phyloP scores from a whole-genome alignment of 2,888 invertebrate genomes.

The Drosophila histrio region DNA sequence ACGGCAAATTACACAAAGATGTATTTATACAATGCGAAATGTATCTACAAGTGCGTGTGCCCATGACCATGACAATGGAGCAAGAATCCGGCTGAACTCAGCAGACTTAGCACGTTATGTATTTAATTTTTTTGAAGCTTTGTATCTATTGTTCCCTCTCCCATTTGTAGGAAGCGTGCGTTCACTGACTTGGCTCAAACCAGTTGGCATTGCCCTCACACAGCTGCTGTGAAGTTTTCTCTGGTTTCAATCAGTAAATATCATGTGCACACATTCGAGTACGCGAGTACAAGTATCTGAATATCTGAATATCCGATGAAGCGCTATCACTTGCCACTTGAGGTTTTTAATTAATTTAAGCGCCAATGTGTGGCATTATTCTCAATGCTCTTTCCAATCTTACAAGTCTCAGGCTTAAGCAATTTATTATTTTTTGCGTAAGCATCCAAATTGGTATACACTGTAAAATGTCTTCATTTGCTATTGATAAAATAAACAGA shows the following conservation, averaged over 20 bases:
- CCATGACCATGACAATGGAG: constrained; percentile 50
- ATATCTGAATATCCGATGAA: constrained; percentile 15
- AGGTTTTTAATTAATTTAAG: constrained; percentile 46
- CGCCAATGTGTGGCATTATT: constrained; percentile 18
- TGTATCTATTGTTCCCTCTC: constrained; percentile 4
- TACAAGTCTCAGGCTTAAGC: background rate
- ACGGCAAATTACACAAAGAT: constrained; percentile 31
- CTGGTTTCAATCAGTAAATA: constrained; percentile 49
- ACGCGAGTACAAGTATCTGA: background rate
- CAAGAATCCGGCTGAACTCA: background rate
- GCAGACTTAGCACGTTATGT: constrained; percentile 4
- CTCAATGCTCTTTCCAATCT: background rate
- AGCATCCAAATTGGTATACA: background rate
- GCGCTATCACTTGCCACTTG: constrained; percentile 40
- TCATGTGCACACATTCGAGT: constrained; percentile 4
- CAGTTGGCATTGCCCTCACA: constrained; percentile 53
- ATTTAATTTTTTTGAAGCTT: constrained; percentile 28
- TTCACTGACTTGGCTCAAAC: constrained; percentile 44
- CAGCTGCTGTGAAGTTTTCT: constrained; percentile 45
- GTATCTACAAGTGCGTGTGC: constrained; percentile 43
- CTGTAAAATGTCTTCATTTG: background rate
- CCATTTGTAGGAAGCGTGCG: background rate
- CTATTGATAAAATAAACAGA: background rate
- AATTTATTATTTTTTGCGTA: background rate
- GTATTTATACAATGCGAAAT: too few species aligned